Conservation (phyloP, 2,797 vertebrate species). For the Distichodus sexfasciatus region DNA sequence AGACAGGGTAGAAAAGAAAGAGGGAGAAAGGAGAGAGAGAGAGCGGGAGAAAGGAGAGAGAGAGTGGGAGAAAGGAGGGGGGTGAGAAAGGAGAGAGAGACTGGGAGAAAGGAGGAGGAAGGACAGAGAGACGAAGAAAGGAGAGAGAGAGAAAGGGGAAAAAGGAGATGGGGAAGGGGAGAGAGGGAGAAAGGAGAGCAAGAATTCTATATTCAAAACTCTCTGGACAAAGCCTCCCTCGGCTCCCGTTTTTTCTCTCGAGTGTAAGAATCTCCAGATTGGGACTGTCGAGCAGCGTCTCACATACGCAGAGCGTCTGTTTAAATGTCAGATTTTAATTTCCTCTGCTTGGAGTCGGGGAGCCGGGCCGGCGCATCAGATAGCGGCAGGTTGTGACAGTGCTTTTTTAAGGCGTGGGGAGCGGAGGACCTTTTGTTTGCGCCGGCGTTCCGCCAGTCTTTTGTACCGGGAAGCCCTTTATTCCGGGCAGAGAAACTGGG, state of each 20-base stretch:
- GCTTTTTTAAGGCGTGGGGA: conserved; percentile 64
- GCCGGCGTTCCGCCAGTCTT: conserved; percentile 69
- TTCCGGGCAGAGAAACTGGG: conserved; percentile 62
- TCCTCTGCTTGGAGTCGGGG: conserved; percentile 69
- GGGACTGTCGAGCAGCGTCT: conserved; percentile 17
- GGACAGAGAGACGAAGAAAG: too few species aligned
- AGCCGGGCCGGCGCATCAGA: conserved; percentile 73
- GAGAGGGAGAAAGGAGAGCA: too few species aligned
- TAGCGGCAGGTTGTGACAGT: conserved; percentile 67
- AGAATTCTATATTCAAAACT: too few species aligned
- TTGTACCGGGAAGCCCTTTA: conserved; percentile 69
- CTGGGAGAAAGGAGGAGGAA: too few species aligned
- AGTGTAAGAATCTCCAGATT: conserved; percentile 16
- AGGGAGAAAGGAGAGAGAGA: too few species aligned
- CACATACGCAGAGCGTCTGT: conserved; percentile 16
- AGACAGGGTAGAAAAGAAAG: too few species aligned
- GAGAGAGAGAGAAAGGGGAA: too few species aligned
- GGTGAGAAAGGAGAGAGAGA: too few species aligned
- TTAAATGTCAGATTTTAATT: conserved; percentile 58
- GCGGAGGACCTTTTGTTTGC: conserved; percentile 71
- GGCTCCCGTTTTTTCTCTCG: not conserved
- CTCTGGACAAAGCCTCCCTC: not conserved
- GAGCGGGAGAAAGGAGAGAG: too few species aligned
- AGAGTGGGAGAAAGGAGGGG: too few species aligned
- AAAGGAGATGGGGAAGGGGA: too few species aligned